Conservation (phyloP, 2,888 invertebrate species). For the Pandemis heparana region DNA sequence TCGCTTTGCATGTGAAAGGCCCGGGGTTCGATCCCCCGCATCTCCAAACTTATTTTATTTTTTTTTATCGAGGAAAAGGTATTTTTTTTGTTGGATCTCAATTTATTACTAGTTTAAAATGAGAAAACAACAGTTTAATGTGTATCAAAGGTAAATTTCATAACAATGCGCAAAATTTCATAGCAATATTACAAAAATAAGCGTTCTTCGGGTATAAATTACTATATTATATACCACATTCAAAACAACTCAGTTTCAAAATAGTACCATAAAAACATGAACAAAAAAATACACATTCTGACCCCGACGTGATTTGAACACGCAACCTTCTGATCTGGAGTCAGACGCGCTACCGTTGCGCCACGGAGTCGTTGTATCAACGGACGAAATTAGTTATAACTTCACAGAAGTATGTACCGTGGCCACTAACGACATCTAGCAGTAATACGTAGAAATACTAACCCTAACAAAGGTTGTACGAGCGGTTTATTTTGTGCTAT, state of each 20-base stretch:
- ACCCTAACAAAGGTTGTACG: neutral
- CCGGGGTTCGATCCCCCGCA: constrained; percentile 99
- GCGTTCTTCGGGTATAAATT: no score
- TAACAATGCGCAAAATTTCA: no score
- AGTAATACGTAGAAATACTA: neutral
- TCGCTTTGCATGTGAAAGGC: constrained; percentile 99
- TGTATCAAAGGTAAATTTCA: no score
- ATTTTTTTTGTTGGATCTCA: neutral
- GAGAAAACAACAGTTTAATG: no score
- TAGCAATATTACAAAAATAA: no score
- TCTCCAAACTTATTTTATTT: constrained; percentile 86
- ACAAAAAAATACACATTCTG: constrained; percentile 65
- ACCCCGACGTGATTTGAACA: constrained; percentile 99
- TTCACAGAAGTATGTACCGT: neutral
- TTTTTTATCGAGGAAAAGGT: neutral
- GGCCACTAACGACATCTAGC: neutral
- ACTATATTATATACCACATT: neutral
- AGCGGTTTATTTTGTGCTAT: no score
- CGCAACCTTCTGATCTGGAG: constrained; percentile 99
- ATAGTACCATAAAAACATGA: neutral
- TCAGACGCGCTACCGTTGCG: constrained; percentile 99
- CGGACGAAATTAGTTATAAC: fast-evolving
- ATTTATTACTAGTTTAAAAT: no score
- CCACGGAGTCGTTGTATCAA: constrained; percentile 90
- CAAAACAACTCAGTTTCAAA: neutral